These are phyloP conservation scores for Catocala nupta DNA, from an alignment of 2,888 invertebrate species.

Conservation along the genomic window DNA sequence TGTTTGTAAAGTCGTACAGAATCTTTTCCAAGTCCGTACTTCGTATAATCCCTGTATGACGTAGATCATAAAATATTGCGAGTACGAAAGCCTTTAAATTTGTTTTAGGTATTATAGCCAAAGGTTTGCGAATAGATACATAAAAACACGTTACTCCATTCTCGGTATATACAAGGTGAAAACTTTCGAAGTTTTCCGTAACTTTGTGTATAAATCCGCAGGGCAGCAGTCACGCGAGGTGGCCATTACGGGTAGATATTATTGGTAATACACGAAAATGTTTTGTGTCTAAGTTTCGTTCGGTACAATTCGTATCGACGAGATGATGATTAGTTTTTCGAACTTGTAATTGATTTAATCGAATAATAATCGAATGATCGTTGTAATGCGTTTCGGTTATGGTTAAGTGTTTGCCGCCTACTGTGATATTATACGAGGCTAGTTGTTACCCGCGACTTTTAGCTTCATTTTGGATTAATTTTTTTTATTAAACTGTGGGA, in stretches of 20 bases:
- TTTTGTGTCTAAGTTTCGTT: constrained; percentile 33
- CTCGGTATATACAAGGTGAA: constrained; percentile 39
- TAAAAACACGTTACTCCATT: constrained; percentile 24
- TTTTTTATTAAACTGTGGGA: too few relatives aligned
- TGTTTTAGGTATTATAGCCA: background rate
- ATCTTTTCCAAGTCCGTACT: too few relatives aligned
- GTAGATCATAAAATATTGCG: too few relatives aligned
- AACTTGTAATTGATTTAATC: constrained; percentile 21
- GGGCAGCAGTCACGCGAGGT: constrained; percentile 44
- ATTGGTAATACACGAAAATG: constrained; percentile 40
- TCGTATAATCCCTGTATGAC: too few relatives aligned
- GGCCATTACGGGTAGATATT: constrained; percentile 41
- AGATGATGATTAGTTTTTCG: constrained; percentile 23
- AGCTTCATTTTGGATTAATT: too few relatives aligned
- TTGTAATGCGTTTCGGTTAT: background rate
- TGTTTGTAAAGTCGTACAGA: too few relatives aligned
- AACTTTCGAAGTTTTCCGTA: constrained; percentile 37
- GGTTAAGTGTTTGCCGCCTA: too few relatives aligned
- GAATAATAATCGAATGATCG: constrained; percentile 11
- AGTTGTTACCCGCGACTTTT: too few relatives aligned
- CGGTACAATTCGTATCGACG: constrained; percentile 24
- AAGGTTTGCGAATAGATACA: constrained; percentile 25
- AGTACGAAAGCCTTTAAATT: too few relatives aligned
- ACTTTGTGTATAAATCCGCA: constrained; percentile 31
- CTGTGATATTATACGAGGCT: too few relatives aligned